These are phyloP conservation scores for Xerus rutilus DNA, from an alignment of 2,797 vertebrate genomes.

Conservation along the genomic window DNA sequence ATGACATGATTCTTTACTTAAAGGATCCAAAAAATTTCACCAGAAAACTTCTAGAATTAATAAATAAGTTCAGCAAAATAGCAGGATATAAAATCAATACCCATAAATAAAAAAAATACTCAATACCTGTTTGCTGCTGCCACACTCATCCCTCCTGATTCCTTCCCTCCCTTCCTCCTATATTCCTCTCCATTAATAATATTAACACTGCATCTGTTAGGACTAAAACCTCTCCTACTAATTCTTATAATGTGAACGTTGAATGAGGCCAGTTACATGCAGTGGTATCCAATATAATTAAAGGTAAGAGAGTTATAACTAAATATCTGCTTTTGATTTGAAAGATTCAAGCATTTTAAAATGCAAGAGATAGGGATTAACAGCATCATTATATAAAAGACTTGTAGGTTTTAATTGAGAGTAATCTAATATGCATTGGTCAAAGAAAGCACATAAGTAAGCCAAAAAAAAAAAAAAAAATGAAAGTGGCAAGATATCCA, in stretches of 20 bases:
- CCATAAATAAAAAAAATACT: background rate
- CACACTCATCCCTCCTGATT: too few species aligned
- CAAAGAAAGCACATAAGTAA: background rate
- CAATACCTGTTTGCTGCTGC: background rate
- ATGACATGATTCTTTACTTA: too few species aligned
- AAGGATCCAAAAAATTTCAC: too few species aligned
- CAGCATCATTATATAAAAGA: background rate
- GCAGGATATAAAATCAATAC: too few species aligned
- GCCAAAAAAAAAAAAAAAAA: background rate
- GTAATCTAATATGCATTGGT: background rate
- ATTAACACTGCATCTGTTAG: background rate
- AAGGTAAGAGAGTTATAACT: background rate
- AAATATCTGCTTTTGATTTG: background rate
- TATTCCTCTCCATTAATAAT: background rate
- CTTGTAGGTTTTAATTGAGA: background rate
- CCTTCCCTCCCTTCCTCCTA: background rate
- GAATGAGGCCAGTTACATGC: background rate
- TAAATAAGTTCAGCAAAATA: too few species aligned
- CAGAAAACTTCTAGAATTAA: too few species aligned
- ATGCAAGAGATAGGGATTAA: background rate
- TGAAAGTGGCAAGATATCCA: background rate
- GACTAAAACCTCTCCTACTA: background rate
- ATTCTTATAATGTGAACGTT: background rate
- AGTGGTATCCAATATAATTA: background rate
- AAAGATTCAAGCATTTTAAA: background rate